phyloP scores from a whole-genome alignment of 2,797 vertebrate genomes.

The Sebastes trivittatus region DNA sequence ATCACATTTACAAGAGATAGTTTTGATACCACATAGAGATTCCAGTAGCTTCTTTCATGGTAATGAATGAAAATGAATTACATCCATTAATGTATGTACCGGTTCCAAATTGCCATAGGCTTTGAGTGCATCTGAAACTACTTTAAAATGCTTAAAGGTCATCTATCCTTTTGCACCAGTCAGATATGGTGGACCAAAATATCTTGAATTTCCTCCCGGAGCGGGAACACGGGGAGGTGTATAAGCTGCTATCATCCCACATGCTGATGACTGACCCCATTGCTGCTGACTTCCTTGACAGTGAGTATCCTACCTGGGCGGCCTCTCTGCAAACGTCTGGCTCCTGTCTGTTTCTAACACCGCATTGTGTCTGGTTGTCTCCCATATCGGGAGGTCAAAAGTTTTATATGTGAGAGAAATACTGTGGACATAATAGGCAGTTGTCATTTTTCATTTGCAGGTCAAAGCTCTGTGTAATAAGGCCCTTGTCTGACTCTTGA shows the following conservation, averaged over 20 bases:
- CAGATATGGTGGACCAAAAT: slow-evolving; percentile 95
- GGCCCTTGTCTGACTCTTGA: background rate
- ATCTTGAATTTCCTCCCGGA: slow-evolving; percentile 95
- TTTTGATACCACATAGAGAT: background rate
- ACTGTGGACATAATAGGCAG: background rate
- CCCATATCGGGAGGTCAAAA: slow-evolving; percentile 15
- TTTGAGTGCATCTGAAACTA: background rate
- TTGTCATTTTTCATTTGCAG: background rate
- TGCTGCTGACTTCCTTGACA: slow-evolving; percentile 87
- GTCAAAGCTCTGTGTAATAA: background rate
- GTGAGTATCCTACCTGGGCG: slow-evolving; percentile 76
- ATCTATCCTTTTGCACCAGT: slow-evolving; percentile 85
- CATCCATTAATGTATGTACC: background rate
- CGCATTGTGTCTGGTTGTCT: slow-evolving; percentile 22
- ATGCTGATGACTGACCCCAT: slow-evolving; percentile 85
- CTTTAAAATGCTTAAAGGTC: background rate
- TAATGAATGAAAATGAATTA: background rate
- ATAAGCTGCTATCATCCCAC: slow-evolving; percentile 88
- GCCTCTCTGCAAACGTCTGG: slow-evolving; percentile 5
- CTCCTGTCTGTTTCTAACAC: background rate
- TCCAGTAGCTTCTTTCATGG: background rate
- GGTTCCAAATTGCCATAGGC: background rate
- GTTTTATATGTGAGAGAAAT: background rate
- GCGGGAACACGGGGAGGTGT: slow-evolving; percentile 90
- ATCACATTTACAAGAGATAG: background rate